Conservation (phyloP, 1,140 invertebrate species). For the Drosophila mauritiana region DNA sequence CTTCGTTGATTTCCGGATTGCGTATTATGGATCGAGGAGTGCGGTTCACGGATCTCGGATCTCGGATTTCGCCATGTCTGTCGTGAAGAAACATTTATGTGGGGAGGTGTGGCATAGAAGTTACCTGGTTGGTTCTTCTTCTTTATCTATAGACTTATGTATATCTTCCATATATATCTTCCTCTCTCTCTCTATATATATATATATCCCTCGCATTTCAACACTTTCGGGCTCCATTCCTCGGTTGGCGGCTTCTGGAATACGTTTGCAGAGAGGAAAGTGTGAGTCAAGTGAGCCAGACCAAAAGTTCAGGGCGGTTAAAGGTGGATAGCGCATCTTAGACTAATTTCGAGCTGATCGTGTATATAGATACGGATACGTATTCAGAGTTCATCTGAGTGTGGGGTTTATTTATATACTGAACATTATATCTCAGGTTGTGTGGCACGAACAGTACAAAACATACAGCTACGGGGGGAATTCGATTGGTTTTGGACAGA, state of each 20-base stretch:
- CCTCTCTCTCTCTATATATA: not conserved
- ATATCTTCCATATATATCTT: conserved; percentile 1
- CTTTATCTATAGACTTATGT: conserved; percentile 11
- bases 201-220: too few species aligned
- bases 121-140: conserved; percentile 71
- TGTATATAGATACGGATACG: conserved; percentile 4
- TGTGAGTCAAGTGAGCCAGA: conserved; percentile 10
- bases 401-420: not conserved
- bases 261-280: conserved; percentile 10
- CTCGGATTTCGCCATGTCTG: conserved; percentile 44
- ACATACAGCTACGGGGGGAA: conserved; percentile 1
- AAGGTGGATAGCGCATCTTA: conserved; percentile 9
- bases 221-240: not conserved
- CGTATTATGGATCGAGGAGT: not conserved
- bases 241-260: conserved; percentile 18
- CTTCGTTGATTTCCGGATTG: conserved; percentile 16
- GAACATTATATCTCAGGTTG: not conserved
- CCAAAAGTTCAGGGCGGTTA: not conserved
- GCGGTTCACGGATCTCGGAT: not conserved
- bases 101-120: conserved; percentile 67
- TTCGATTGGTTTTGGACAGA: not conserved
- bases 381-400: conserved; percentile 3
- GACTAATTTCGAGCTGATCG: conserved; percentile 7
- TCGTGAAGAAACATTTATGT: conserved; percentile 79
- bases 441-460: conserved; percentile 22